These are phyloP conservation scores for Lophius americanus DNA, from an alignment of 2,797 vertebrate genomes.

Conservation along the genomic window DNA sequence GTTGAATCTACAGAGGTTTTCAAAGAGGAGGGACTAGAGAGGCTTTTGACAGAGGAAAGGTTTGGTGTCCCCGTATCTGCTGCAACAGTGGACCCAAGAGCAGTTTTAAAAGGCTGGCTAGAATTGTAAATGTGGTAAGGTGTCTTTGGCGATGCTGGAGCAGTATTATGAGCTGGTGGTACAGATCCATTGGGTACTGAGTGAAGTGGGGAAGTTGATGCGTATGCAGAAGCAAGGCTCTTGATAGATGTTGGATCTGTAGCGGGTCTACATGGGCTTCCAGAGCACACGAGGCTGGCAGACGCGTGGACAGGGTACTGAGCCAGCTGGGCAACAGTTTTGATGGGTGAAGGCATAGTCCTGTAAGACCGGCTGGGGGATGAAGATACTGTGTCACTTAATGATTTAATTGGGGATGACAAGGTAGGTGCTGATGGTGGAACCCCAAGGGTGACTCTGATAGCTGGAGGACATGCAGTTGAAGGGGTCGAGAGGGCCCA, in stretches of 20 bases:
- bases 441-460: slow-evolving; percentile 90
- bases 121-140: slow-evolving; percentile 91
- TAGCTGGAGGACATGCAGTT: slow-evolving; percentile 87
- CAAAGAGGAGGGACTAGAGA: slow-evolving; percentile 85
- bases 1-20: slow-evolving; percentile 87
- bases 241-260: slow-evolving; percentile 92
- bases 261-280: slow-evolving; percentile 82
- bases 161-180: slow-evolving; percentile 86
- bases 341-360: slow-evolving; percentile 96
- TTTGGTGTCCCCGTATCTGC: slow-evolving; percentile 74
- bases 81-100: slow-evolving; percentile 82
- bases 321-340: slow-evolving; percentile 94
- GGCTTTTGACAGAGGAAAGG: slow-evolving; percentile 86
- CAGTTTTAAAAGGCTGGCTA: slow-evolving; percentile 89
- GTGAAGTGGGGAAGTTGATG: slow-evolving; percentile 89
- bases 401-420: slow-evolving; percentile 91
- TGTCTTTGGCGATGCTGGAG: slow-evolving; percentile 91
- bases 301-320: slow-evolving; percentile 90
- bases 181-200: slow-evolving; percentile 87
- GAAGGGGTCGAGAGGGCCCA: slow-evolving; percentile 85
- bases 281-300: slow-evolving; percentile 82
- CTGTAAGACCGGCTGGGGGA: slow-evolving; percentile 96
- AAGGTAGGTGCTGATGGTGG: slow-evolving; percentile 71
- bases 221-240: slow-evolving; percentile 88
- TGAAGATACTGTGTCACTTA: slow-evolving; percentile 89